These are phyloP conservation scores for Chondrosia reniformis DNA, from an alignment of 37 sponge, comb jelly and placozoan genomes.

Conservation along the genomic window DNA sequence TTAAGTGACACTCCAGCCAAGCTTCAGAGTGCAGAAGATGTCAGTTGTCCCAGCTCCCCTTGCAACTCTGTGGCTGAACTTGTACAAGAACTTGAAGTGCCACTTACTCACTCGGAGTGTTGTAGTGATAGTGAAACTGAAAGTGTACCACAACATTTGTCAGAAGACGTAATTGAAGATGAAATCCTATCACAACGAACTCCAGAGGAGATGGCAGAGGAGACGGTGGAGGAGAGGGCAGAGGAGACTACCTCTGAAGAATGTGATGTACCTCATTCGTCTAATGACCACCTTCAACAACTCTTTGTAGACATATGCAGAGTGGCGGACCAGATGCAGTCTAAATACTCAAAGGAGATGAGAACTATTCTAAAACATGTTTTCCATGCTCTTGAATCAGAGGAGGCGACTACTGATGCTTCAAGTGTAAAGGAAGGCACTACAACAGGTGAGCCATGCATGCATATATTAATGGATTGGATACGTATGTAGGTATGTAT, in stretches of 20 bases:
- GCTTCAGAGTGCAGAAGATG: too few relatives aligned
- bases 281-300: constrained; percentile 61
- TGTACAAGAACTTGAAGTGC: too few relatives aligned
- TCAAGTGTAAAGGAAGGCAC: not conserved
- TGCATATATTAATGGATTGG: not conserved
- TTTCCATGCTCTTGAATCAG: constrained; percentile 54
- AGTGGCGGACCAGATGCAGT: constrained; percentile 82
- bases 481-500: not conserved
- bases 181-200: too few relatives aligned
- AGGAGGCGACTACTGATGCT: constrained; percentile 9
- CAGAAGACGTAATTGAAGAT: too few relatives aligned
- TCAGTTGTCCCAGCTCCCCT: too few relatives aligned
- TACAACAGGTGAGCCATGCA: not conserved
- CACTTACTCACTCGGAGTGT: too few relatives aligned
- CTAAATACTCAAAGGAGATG: constrained; percentile 71
- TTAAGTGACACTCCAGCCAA: too few relatives aligned
- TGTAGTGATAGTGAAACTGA: too few relatives aligned
- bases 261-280: not conserved
- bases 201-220: too few relatives aligned
- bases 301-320: constrained; percentile 79
- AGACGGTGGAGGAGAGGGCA: not conserved
- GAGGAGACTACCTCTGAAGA: not conserved
- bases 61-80: too few relatives aligned
- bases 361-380: constrained; percentile 70
- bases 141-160: too few relatives aligned